phyloP scores from a whole-genome alignment of 2,888 invertebrate genomes.

The Agrilus mali region DNA sequence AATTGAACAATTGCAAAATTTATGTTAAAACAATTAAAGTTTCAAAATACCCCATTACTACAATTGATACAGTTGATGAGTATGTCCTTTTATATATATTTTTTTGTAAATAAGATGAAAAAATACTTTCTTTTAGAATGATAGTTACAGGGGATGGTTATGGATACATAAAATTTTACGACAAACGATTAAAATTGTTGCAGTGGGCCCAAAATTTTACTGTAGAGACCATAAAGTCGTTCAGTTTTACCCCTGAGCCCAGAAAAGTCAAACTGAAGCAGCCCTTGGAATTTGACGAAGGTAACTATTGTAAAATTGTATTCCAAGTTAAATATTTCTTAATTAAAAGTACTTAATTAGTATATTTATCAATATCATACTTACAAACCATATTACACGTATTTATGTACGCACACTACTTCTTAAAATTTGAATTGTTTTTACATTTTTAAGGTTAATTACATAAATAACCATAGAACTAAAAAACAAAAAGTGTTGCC shows the following conservation, averaged over 20 bases:
- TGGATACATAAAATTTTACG: conserved; percentile 45
- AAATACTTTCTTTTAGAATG: conserved; percentile 29
- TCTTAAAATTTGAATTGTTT: too few species aligned
- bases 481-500: too few species aligned
- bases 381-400: too few species aligned
- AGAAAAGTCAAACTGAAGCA: conserved; percentile 14
- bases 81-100: conserved; percentile 21
- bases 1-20: conserved; percentile 29
- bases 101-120: conserved; percentile 6
- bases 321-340: too few species aligned
- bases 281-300: conserved; percentile 11
- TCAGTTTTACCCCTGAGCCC: conserved; percentile 36
- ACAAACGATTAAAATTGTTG: conserved; percentile 39
- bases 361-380: too few species aligned
- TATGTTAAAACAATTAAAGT: conserved; percentile 40
- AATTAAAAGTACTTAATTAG: too few species aligned
- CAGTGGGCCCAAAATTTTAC: conserved; percentile 41
- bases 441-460: too few species aligned
- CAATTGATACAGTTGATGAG: conserved; percentile 40
- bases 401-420: too few species aligned
- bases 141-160: conserved; percentile 38
- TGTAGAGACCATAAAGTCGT: conserved; percentile 34
- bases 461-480: too few species aligned
- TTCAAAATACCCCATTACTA: conserved; percentile 32
- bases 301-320: conserved; percentile 4